Conservation (phyloP, 2,888 invertebrate species). For the Teinopalpus imperialis region DNA sequence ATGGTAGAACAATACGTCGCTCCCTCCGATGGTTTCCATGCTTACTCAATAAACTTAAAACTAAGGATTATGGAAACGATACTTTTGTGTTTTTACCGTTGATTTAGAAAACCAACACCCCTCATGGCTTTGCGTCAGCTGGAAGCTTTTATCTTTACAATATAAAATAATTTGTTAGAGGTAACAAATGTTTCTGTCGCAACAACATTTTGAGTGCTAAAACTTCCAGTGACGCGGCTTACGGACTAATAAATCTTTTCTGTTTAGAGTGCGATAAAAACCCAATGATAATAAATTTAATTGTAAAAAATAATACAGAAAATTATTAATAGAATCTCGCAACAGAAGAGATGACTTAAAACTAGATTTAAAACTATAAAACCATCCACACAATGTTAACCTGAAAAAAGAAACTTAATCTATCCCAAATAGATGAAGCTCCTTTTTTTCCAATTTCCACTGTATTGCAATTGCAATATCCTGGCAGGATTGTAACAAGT, state of each 20-base stretch:
- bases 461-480: constrained; percentile 6
- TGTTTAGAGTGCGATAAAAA: constrained; percentile 41
- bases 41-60: constrained; percentile 63
- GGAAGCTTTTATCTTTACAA: constrained; percentile 63
- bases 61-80: constrained; percentile 75
- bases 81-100: constrained; percentile 73
- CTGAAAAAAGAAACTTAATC: constrained; percentile 39
- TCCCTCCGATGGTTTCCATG: constrained; percentile 56
- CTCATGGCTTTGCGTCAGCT: constrained; percentile 77
- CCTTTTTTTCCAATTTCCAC: constrained; percentile 30
- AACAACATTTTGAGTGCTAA: constrained; percentile 21
- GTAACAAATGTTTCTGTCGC: constrained; percentile 24
- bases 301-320: too few relatives aligned
- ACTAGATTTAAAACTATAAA: constrained; percentile 27
- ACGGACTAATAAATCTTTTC: constrained; percentile 64
- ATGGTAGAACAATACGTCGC: constrained; percentile 65
- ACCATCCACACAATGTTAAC: constrained; percentile 28
- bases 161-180: constrained; percentile 23
- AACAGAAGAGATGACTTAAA: constrained; percentile 36
- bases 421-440: constrained; percentile 38
- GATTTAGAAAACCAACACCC: constrained; percentile 79
- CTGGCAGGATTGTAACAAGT: constrained; percentile 17
- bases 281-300: constrained; percentile 21
- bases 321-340: too few relatives aligned
- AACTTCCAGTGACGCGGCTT: constrained; percentile 75